A percentile compares a stretch with the other conserved stretches of the same genome.
Evolutionary conservation across 2,888 invertebrate species (phyloP).

Genomic region (Busseola fusca): DNA sequence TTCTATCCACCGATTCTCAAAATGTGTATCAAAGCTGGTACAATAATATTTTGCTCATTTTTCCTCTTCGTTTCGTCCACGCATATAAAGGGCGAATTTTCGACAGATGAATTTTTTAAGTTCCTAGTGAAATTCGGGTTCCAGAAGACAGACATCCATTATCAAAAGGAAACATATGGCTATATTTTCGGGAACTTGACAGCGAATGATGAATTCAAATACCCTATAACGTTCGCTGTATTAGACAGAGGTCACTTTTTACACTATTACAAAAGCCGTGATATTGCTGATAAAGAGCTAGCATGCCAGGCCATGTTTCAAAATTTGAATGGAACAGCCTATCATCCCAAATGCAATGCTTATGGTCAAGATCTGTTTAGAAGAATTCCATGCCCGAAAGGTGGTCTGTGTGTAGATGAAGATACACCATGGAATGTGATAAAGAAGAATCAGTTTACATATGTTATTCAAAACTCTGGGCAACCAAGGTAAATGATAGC

Average conservation of each 20-base stretch:
- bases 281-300: slow-evolving; percentile 89
- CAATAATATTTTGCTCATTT: slow-evolving; percentile 73
- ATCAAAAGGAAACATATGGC: slow-evolving; percentile 95
- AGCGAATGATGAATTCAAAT: slow-evolving; percentile 90
- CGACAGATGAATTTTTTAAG: slow-evolving; percentile 93
- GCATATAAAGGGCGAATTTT: slow-evolving; percentile 84
- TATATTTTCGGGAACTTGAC: slow-evolving; percentile 99
- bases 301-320: slow-evolving; percentile 97
- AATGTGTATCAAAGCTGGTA: slow-evolving; percentile 76
- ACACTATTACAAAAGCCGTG: slow-evolving; percentile 95
- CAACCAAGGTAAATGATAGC: slow-evolving; percentile 93
- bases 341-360: slow-evolving; percentile 94
- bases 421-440: slow-evolving; percentile 95
- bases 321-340: slow-evolving; percentile 94
- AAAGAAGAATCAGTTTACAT: slow-evolving; percentile 97
- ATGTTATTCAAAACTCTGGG: slow-evolving; percentile 95
- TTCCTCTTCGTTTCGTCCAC: slow-evolving; percentile 73
- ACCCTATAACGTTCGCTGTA: slow-evolving; percentile 95
- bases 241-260: slow-evolving; percentile 96
- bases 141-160: slow-evolving; percentile 97
- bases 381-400: slow-evolving; percentile 94
- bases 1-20: slow-evolving; percentile 60
- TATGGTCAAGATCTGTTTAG: slow-evolving; percentile 94
- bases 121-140: slow-evolving; percentile 98
- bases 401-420: slow-evolving; percentile 95